Evolutionary conservation across 37 sponge, comb jelly and placozoan species (phyloP).

Genomic region (Hormiphora californensis): DNA sequence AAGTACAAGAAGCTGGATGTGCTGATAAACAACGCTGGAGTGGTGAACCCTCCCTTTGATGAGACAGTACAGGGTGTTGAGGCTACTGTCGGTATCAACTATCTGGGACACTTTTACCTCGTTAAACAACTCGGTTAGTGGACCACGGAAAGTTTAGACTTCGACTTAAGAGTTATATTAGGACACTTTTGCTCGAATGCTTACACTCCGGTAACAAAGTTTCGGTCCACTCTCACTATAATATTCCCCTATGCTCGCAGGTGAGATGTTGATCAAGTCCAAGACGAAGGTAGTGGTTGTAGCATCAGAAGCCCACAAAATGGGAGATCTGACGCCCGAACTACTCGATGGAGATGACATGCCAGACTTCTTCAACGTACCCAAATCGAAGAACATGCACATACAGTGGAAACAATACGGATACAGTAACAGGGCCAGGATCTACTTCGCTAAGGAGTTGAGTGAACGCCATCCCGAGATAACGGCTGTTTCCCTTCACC

Average conservation of each 20-base stretch:
- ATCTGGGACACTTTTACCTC: conserved; percentile 8
- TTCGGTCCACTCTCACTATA: too few species aligned
- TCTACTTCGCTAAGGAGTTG: background rate
- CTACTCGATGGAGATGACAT: background rate
- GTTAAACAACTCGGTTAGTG: background rate
- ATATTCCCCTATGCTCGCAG: background rate
- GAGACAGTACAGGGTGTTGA: background rate
- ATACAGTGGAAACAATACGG: background rate
- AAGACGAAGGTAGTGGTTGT: background rate
- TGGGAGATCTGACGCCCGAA: background rate
- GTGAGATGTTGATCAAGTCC: background rate
- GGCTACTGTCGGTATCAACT: conserved; percentile 1
- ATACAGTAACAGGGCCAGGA: background rate
- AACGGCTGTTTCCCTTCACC: background rate
- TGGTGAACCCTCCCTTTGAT: background rate
- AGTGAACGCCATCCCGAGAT: background rate
- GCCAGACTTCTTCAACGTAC: background rate
- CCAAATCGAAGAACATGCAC: background rate
- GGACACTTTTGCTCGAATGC: too few species aligned
- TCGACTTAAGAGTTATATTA: too few species aligned
- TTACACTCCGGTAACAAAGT: too few species aligned
- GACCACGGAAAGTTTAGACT: too few species aligned
- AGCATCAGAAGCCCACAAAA: background rate
- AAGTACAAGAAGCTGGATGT: background rate
- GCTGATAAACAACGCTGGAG: background rate